Conservation (phyloP, 2,113 vertebrate species). For the Mobula hypostoma region DNA sequence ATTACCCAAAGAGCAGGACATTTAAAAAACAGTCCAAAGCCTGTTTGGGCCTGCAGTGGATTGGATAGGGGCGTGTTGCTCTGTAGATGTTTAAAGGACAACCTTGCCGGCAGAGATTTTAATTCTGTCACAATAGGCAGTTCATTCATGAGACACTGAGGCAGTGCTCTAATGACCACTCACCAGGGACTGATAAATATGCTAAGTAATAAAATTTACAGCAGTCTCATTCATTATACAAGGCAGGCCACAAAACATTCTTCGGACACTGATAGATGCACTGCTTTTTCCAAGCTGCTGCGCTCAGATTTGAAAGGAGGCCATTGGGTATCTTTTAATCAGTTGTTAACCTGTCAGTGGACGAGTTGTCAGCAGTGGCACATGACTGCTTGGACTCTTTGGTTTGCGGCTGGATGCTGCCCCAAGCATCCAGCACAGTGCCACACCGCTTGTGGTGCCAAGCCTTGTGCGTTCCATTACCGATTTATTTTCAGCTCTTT, state of each 20-base stretch:
- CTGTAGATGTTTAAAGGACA: not conserved
- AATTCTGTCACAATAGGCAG: not conserved
- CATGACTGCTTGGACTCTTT: not conserved
- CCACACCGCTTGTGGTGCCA: too few relatives aligned
- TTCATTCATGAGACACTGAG: not conserved
- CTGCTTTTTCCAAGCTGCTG: not conserved
- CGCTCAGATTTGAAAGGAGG: not conserved
- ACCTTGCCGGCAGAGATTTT: not conserved
- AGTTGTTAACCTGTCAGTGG: not conserved
- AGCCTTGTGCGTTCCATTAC: not conserved
- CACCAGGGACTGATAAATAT: not conserved
- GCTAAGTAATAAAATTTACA: not conserved
- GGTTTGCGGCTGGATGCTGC: not conserved
- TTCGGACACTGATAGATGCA: too few relatives aligned
- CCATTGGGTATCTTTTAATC: not conserved
- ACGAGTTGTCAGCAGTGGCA: not conserved
- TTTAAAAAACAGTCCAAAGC: not conserved
- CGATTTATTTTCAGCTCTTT: not conserved
- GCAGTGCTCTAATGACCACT: not conserved
- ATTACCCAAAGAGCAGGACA: not conserved
- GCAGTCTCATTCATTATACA: not conserved
- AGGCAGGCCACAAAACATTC: not conserved
- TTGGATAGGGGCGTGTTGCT: not conserved
- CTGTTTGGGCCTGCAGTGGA: not conserved
- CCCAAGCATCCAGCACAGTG: too few relatives aligned